Base-by-base conservation (phyloP, 2,888 invertebrate genomes). In the Acheta domesticus region DNA sequence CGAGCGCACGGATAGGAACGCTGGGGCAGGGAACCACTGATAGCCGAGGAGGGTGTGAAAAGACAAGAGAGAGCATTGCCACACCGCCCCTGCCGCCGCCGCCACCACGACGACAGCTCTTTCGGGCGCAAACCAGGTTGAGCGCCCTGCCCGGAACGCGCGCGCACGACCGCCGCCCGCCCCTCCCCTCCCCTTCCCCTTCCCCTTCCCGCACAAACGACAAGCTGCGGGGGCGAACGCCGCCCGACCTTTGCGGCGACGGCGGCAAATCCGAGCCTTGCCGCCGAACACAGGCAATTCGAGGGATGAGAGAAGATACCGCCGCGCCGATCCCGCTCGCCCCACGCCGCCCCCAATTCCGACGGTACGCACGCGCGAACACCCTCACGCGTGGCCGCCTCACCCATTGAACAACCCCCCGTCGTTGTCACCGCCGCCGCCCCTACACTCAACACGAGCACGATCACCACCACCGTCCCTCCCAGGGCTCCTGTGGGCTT, bases 211-310 rank as follows among this genome's bases (percentile, higher is more conserved):
- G 36, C 0, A 8, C 36, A 36, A 36, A 36, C 62, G 16, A n/a
- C 62, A n/a, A 14, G 62, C 62, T 36, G n/a, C 62, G n/a, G 14
- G 62, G n/a, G 62, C 62, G 62, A n/a, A n/a, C 62, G 62, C 62
- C 4, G 62, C 62, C 62, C 62, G 62, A 62, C 62, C 62, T 62
- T n/a, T 62, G 62, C 62, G 62, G 62, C n/a, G 62, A 62, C 62
- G 62, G n/a, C 62, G n/a, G 62, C 14, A 62, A n/a, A 14, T 62
- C 62, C 62, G 8, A 62, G 62, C 62, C 16, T 36, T 36, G 36
- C 36, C 36, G 36, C 36, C 36, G 36, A 36, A 62, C 62, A 62
- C 62, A 62, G 62, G 62, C 62, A 62, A 62, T 62, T 62, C 16
- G 62, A 36, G 36, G 36, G 36, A 36, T 36, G 36, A 36, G 36